phyloP scores from a whole-genome alignment of 1,140 invertebrate species.

The Oppia nitens region DNA sequence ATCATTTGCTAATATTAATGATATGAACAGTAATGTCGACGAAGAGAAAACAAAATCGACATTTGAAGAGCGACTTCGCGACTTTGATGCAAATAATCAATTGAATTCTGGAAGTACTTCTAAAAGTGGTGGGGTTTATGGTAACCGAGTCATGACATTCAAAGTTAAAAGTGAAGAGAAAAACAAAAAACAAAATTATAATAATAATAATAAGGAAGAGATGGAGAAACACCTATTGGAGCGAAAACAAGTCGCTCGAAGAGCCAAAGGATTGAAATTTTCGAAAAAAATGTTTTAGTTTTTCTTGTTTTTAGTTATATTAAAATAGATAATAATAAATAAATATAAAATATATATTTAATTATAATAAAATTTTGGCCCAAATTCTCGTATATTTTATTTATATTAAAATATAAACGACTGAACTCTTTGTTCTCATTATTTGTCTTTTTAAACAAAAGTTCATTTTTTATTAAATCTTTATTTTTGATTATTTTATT shows the following conservation, averaged over 20 bases:
- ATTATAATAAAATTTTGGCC: too few relatives aligned
- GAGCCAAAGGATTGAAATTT: slow-evolving; percentile 6
- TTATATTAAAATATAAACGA: too few relatives aligned
- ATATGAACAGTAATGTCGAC: not conserved
- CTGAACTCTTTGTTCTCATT: too few relatives aligned
- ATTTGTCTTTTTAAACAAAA: too few relatives aligned
- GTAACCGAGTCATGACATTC: slow-evolving; percentile 12
- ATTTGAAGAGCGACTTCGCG: not conserved
- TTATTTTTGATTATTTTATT: too few relatives aligned
- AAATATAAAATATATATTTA: too few relatives aligned
- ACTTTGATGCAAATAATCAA: not conserved
- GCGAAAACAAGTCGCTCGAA: slow-evolving; percentile 6
- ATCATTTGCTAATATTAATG: not conserved
- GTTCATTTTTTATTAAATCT: too few relatives aligned
- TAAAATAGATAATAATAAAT: too few relatives aligned
- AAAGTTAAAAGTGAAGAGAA: not conserved
- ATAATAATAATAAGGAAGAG: not conserved
- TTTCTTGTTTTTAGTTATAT: too few relatives aligned
- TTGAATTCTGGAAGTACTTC: not conserved
- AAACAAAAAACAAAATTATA: not conserved
- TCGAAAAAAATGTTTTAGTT: not conserved
- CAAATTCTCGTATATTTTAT: too few relatives aligned
- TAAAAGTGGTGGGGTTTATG: slow-evolving; percentile 5
- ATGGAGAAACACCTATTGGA: not conserved
- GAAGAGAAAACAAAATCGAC: not conserved